A percentile compares a stretch with the other conserved stretches of the same genome.
phyloP scores from a whole-genome alignment of 2,888 invertebrate species.

The Clistopyga incitator region DNA sequence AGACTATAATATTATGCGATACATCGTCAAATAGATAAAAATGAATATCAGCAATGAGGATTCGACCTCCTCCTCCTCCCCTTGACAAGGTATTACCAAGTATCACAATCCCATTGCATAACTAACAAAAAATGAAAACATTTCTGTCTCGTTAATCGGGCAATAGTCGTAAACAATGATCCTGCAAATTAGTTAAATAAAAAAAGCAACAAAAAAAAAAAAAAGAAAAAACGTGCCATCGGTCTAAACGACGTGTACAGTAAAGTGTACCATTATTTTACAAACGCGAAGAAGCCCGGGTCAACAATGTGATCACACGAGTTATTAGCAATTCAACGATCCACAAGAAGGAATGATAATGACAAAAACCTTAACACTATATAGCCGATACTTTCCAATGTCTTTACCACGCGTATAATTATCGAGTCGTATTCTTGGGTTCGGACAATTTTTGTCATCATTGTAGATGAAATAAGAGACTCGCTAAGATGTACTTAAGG shows the following conservation, averaged over 20 bases:
- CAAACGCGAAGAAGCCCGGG: constrained; percentile 1
- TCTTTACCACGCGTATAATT: not conserved
- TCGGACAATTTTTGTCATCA: not conserved
- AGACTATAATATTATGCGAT: too few species aligned
- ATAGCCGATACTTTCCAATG: constrained; percentile 8
- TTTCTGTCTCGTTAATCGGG: not conserved
- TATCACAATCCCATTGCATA: too few species aligned
- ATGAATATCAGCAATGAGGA: too few species aligned
- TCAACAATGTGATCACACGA: constrained; percentile 36
- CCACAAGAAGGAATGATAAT: constrained; percentile 13
- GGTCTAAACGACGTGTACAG: not conserved
- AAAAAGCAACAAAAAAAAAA: constrained; percentile 4
- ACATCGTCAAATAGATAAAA: too few species aligned
- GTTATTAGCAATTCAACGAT: constrained; percentile 50
- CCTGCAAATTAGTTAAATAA: not conserved
- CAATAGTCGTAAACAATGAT: not conserved
- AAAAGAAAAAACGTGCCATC: not conserved
- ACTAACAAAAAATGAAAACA: not conserved
- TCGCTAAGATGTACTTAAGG: not conserved
- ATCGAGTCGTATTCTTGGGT: not conserved
- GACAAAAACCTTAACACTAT: not conserved
- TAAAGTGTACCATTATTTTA: not conserved
- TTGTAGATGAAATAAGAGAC: not conserved
- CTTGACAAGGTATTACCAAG: too few species aligned
- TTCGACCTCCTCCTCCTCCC: too few species aligned